These are phyloP conservation scores for Conistra vaccinii DNA, from an alignment of 2,888 invertebrate genomes.

Conservation along the genomic window DNA sequence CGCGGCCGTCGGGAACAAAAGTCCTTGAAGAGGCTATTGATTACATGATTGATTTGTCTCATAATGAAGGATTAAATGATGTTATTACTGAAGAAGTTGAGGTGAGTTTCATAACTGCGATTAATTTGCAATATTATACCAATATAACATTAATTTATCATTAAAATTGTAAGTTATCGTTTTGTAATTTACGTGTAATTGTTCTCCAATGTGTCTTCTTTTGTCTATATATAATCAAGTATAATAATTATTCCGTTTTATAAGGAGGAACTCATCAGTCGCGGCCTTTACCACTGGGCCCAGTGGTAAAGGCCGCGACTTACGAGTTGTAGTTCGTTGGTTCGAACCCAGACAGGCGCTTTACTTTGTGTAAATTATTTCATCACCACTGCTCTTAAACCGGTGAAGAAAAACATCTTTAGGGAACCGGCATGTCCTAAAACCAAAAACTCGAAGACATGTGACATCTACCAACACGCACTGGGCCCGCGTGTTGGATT, in stretches of 20 bases:
- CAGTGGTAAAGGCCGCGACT: no score
- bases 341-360: no score
- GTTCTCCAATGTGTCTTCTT: neutral
- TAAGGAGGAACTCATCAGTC: no score
- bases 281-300: no score
- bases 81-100: slow-evolving; percentile 93
- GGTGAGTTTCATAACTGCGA: slow-evolving; percentile 69
- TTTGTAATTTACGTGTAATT: neutral
- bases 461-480: no score
- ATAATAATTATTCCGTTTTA: neutral
- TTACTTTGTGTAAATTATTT: no score
- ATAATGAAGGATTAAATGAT: slow-evolving; percentile 84
- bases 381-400: no score
- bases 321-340: no score
- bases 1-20: slow-evolving; percentile 91
- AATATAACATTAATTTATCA: neutral
- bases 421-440: no score
- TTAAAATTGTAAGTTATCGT: neutral
- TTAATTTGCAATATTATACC: neutral
- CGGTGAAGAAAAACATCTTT: no score
- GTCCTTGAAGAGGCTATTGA: slow-evolving; percentile 93
- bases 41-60: slow-evolving; percentile 89
- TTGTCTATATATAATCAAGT: neutral
- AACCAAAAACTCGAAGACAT: no score
- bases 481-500: no score